Percentiles rank a stretch among this genome's conserved stretches.
Conservation (phyloP, 2,113 vertebrate genomes). For the human region DNA sequence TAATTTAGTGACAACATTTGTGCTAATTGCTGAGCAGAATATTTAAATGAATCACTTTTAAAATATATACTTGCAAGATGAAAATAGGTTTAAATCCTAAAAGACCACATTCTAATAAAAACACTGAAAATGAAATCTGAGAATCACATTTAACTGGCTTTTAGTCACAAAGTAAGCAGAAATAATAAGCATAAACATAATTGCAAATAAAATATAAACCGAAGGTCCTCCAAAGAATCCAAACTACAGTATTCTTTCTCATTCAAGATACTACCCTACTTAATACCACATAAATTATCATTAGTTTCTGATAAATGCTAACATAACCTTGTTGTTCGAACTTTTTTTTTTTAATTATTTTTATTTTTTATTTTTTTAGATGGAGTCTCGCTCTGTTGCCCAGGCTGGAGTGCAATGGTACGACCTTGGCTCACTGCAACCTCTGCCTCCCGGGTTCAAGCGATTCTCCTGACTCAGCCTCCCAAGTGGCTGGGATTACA, state of each 20-base stretch:
- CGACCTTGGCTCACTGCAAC: too few relatives aligned
- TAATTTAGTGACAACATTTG: conserved; percentile 15
- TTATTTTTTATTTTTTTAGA: too few relatives aligned
- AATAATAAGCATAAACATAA: conserved; percentile 8
- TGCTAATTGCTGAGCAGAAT: conserved; percentile 10
- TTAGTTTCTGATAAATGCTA: neutral
- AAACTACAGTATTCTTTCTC: neutral
- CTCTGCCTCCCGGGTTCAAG: too few relatives aligned
- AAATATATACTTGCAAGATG: neutral
- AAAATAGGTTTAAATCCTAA: conserved; percentile 31
- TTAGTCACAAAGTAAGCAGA: conserved; percentile 35
- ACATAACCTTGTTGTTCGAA: neutral
- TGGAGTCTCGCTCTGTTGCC: too few relatives aligned
- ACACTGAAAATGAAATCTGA: conserved; percentile 41
- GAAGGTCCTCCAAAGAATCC: neutral
- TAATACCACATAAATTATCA: neutral
- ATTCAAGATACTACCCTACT: neutral
- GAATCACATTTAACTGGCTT: conserved; percentile 21
- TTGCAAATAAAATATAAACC: conserved; percentile 56
- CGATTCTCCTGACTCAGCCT: too few relatives aligned
- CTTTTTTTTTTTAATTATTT: neutral
- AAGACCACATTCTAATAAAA: conserved; percentile 51
- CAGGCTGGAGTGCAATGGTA: too few relatives aligned
- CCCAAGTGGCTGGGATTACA: too few relatives aligned
- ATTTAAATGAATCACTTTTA: conserved; percentile 43